Evolutionary conservation across 2,113 vertebrate genomes (phyloP).

Genomic region (Stigmatopora argus): DNA sequence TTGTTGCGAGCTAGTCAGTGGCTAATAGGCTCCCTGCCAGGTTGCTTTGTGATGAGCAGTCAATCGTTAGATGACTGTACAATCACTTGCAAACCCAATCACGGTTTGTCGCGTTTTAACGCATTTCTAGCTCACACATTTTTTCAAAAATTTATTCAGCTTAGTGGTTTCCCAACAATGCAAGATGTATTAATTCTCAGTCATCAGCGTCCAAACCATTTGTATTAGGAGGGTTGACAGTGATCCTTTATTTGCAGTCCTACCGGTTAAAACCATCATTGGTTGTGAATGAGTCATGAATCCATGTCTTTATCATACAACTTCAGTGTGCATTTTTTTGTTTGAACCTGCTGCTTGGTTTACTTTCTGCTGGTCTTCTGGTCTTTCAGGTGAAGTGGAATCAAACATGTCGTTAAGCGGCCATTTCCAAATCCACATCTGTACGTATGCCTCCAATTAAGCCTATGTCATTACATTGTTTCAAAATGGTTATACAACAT

Average conservation of each 20-base stretch:
- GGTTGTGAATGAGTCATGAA: not conserved
- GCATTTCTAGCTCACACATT: not conserved
- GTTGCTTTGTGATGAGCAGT: constrained; percentile 39
- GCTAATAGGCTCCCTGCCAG: constrained; percentile 19
- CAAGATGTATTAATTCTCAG: not conserved
- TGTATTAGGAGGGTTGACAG: too few relatives aligned
- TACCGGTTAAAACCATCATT: too few relatives aligned
- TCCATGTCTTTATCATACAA: not conserved
- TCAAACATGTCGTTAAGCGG: constrained; percentile 71
- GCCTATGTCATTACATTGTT: not conserved
- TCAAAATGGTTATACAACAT: not conserved
- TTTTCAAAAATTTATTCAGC: not conserved
- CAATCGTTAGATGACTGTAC: constrained; percentile 5
- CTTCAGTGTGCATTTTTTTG: not conserved
- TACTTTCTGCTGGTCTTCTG: not conserved
- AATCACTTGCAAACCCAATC: not conserved
- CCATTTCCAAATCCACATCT: constrained; percentile 60
- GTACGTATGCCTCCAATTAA: constrained; percentile 3
- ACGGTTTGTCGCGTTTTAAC: not conserved
- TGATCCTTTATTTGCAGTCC: too few relatives aligned
- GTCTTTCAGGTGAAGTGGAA: constrained; percentile 60
- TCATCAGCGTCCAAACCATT: too few relatives aligned
- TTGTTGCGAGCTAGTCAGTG: constrained; percentile 29
- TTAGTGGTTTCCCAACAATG: constrained; percentile 4
- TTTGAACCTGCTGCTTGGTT: not conserved